phyloP scores from a whole-genome alignment of 2,888 invertebrate species.

The Phoronis australis region DNA sequence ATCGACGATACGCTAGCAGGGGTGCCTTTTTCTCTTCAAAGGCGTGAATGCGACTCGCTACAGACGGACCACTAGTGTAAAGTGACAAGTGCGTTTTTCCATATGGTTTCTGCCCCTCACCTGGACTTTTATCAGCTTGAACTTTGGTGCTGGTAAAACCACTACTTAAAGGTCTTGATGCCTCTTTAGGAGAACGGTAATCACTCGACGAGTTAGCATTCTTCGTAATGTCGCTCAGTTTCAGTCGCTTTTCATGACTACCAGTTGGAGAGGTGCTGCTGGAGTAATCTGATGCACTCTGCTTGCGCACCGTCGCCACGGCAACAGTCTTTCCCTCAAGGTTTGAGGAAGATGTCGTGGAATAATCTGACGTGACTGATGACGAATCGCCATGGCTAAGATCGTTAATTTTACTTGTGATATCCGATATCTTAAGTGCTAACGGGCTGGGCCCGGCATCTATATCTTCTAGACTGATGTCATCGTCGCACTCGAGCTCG shows the following conservation, averaged over 20 bases:
- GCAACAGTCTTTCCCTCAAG: slow-evolving; percentile 4
- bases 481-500: slow-evolving; percentile 36
- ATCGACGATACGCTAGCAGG: not conserved
- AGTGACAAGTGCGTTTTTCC: not conserved
- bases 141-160: not conserved
- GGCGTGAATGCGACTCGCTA: not conserved
- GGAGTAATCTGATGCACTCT: slow-evolving; percentile 9
- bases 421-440: slow-evolving; percentile 1
- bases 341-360: slow-evolving; percentile 15
- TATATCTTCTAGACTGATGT: slow-evolving; percentile 38
- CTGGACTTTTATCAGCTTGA: not conserved
- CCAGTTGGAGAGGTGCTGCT: slow-evolving; percentile 9
- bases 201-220: too few relatives aligned
- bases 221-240: not conserved
- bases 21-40: not conserved
- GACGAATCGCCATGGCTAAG: slow-evolving; percentile 4
- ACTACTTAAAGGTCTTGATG: not conserved
- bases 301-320: not conserved
- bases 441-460: slow-evolving; percentile 1
- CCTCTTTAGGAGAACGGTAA: too few relatives aligned
- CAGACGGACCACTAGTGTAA: not conserved
- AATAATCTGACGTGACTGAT: slow-evolving; percentile 20
- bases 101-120: not conserved
- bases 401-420: not conserved
- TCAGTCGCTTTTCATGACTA: not conserved